Percentiles rank a stretch among this genome's conserved stretches.
Evolutionary conservation across 2,113 vertebrate species (phyloP).

Genomic region (Pica pica): DNA sequence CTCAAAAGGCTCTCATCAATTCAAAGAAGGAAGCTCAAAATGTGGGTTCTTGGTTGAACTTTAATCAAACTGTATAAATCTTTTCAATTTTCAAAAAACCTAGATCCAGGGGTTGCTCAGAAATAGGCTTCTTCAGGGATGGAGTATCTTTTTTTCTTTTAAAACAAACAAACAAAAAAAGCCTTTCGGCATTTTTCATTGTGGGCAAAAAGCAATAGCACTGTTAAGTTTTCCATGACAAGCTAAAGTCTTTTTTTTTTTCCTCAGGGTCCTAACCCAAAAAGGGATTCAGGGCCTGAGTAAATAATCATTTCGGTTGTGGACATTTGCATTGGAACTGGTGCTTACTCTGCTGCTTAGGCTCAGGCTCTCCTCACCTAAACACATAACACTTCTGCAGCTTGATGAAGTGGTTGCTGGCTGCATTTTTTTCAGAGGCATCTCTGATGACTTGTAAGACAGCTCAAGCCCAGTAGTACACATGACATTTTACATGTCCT

Average conservation of each 20-base stretch:
- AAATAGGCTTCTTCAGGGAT: background rate
- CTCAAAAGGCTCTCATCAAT: background rate
- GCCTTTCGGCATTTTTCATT: background rate
- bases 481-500: background rate
- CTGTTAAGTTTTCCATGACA: background rate
- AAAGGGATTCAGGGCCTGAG: background rate
- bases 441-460: background rate
- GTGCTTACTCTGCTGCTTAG: background rate
- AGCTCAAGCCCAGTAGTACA: background rate
- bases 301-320: background rate
- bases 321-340: background rate
- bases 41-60: background rate
- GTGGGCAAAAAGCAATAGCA: background rate
- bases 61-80: background rate
- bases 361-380: background rate
- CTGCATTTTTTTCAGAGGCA: background rate
- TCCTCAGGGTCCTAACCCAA: background rate
- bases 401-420: background rate
- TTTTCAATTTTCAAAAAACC: background rate
- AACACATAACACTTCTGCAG: background rate
- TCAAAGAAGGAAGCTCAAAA: conserved; percentile 17
- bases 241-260: background rate
- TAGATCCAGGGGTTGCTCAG: background rate
- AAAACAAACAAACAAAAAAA: background rate
- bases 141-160: background rate